These are phyloP conservation scores for Globodera rostochiensis DNA, from an alignment of 1,140 invertebrate species.

Conservation along the genomic window DNA sequence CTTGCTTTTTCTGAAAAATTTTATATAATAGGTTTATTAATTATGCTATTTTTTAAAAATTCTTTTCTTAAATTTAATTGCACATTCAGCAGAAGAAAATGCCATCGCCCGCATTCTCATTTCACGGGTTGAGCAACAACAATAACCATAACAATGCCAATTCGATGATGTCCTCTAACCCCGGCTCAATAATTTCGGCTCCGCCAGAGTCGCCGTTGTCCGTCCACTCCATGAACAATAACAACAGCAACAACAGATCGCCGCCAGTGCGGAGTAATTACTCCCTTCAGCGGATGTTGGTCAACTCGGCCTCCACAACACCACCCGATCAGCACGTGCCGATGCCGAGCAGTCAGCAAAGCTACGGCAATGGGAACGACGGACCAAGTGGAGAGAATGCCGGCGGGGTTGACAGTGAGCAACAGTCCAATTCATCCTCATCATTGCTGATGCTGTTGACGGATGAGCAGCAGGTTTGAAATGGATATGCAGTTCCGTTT, in stretches of 20 bases:
- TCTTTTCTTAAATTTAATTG: no score
- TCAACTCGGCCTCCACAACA: conserved; percentile 9
- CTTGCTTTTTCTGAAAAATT: not conserved
- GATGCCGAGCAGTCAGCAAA: conserved; percentile 12
- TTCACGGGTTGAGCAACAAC: conserved; percentile 7
- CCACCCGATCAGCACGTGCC: conserved; percentile 9
- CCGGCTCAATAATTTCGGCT: conserved; percentile 30
- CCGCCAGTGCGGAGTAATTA: conserved; percentile 12
- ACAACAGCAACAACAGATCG: conserved; percentile 2
- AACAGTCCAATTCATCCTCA: not conserved
- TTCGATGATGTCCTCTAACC: conserved; percentile 21
- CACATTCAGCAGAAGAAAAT: not conserved
- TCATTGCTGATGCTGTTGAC: not conserved
- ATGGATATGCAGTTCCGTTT: no score
- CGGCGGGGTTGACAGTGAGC: not conserved
- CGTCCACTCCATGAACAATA: conserved; percentile 6
- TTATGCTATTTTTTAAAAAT: no score
- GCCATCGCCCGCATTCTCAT: conserved; percentile 10
- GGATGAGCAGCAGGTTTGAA: not conserved
- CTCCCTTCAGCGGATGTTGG: conserved; percentile 7
- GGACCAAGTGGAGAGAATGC: not conserved
- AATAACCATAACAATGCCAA: not conserved
- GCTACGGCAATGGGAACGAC: not conserved
- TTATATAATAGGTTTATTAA: no score
- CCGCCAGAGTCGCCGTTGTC: conserved; percentile 28